Evolutionary conservation across 2,797 vertebrate genomes (phyloP).

Genomic region (Podarcis siculus): DNA sequence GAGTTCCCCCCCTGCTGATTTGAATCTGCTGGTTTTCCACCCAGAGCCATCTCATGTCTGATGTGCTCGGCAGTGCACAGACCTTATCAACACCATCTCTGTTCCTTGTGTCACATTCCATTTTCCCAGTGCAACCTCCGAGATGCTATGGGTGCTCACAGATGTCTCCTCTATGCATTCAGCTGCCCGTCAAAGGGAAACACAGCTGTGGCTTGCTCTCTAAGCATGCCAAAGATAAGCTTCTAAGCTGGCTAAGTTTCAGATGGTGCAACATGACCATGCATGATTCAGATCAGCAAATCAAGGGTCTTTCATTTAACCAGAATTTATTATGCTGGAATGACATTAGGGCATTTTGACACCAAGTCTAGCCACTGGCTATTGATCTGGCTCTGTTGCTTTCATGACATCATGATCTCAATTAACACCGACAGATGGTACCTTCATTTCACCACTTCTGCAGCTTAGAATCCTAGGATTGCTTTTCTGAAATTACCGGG

Average conservation of each 20-base stretch:
- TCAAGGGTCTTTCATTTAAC: conserved; percentile 11
- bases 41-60: accelerated
- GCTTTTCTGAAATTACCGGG: background rate
- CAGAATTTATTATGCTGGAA: conserved; percentile 6
- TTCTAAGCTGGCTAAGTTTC: conserved; percentile 16
- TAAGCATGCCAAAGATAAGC: conserved; percentile 6
- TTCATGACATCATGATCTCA: background rate
- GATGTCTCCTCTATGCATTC: background rate
- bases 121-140: background rate
- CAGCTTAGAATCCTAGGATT: background rate
- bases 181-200: conserved; percentile 33
- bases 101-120: background rate
- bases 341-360: background rate
- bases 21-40: background rate
- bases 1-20: background rate
- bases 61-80: background rate
- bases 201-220: background rate
- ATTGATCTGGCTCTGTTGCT: background rate
- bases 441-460: background rate
- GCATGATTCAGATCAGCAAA: background rate
- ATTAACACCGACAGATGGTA: background rate
- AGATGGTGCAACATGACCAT: background rate
- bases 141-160: background rate
- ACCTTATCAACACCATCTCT: accelerated
- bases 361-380: conserved; percentile 6